Conservation (phyloP, 2,797 vertebrate species). For the Phoebastria nigripes region DNA sequence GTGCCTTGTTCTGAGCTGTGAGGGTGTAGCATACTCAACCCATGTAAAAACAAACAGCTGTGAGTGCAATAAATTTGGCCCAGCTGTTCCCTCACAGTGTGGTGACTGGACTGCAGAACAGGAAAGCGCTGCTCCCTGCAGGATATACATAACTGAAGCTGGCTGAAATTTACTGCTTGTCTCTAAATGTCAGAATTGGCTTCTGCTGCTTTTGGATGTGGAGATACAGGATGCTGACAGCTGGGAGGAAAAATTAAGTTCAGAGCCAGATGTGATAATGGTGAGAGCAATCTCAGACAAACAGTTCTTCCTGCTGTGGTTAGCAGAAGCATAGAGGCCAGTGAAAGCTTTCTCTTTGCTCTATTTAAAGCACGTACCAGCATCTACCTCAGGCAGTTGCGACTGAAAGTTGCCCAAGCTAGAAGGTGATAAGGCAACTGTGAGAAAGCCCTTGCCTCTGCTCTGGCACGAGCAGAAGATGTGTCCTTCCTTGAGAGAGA, state of each 20-base stretch:
- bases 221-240: not conserved
- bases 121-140: not conserved
- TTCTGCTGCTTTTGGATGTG: slow-evolving; percentile 4
- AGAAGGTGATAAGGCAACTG: not conserved
- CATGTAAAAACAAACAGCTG: not conserved
- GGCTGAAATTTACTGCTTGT: slow-evolving; percentile 25
- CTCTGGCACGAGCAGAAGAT: not conserved
- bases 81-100: not conserved
- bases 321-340: not conserved
- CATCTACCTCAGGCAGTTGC: not conserved
- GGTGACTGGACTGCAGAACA: not conserved
- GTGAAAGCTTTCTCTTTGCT: slow-evolving; percentile 3
- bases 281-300: slow-evolving; percentile 13
- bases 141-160: not conserved
- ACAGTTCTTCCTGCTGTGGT: slow-evolving; percentile 65
- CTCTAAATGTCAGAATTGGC: not conserved
- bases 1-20: not conserved
- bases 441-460: rapidly evolving
- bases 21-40: not conserved
- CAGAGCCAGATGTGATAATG: not conserved
- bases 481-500: not conserved
- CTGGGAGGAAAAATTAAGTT: not conserved
- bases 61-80: not conserved
- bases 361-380: not conserved
- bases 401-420: not conserved